These are phyloP conservation scores for Drosophila emarginata DNA, from an alignment of 2,888 invertebrate genomes.

Conservation along the genomic window DNA sequence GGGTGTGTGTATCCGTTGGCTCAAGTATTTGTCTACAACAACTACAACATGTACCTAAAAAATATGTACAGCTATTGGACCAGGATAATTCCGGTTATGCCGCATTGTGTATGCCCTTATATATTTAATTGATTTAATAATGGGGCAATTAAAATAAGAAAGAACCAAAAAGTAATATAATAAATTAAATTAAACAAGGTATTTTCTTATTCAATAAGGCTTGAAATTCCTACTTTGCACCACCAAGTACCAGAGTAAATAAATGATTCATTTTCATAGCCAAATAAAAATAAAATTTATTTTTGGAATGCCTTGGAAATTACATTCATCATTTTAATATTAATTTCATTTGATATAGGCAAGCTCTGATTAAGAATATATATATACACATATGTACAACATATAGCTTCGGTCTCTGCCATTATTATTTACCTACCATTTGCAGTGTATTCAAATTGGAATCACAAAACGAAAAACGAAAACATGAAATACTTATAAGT, in stretches of 20 bases:
- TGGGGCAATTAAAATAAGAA: no score
- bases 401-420: neutral
- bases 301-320: no score
- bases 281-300: no score
- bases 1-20: neutral
- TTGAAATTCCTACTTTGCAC: no score
- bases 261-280: no score
- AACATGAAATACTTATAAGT: neutral
- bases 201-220: no score
- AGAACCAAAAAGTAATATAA: no score
- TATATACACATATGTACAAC: neutral
- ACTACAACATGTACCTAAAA: neutral
- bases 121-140: neutral
- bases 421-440: neutral
- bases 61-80: neutral
- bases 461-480: conserved; percentile 1
- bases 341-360: neutral
- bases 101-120: conserved; percentile 29
- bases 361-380: neutral
- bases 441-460: neutral
- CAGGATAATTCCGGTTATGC: neutral
- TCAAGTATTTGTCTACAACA: neutral
- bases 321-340: neutral
- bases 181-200: no score
- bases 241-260: no score